Conservation (phyloP, 2,888 invertebrate genomes). For the Amphiduros pacificus region DNA sequence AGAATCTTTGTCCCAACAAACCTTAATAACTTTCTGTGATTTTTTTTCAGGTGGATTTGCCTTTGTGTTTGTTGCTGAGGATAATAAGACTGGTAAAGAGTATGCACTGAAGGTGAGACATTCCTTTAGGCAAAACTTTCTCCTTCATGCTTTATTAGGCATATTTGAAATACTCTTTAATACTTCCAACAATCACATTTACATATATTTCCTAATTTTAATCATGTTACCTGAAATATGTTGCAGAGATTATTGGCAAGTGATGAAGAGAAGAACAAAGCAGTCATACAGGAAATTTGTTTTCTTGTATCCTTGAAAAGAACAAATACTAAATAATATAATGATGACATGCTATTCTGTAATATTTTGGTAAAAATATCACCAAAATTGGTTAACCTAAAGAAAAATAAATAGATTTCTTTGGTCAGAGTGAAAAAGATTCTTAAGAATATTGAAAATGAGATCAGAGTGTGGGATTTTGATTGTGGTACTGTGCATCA, state of each 20-base stretch:
- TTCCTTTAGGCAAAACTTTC: background rate
- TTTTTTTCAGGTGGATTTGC: slow-evolving; percentile 86
- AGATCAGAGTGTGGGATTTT: background rate
- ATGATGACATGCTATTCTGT: no score
- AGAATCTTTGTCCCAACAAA: background rate
- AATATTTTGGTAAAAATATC: no score
- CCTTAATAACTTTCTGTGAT: no score
- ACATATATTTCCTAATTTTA: no score
- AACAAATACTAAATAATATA: no score
- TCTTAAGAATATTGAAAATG: background rate
- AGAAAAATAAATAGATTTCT: no score
- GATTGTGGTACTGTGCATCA: no score
- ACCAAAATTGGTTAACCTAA: no score
- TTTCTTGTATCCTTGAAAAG: slow-evolving; percentile 58
- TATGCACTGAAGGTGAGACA: slow-evolving; percentile 82
- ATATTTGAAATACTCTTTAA: no score
- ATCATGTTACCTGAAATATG: no score
- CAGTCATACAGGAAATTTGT: slow-evolving; percentile 60
- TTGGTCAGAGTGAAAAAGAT: no score
- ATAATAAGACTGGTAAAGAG: slow-evolving; percentile 77
- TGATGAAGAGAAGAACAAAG: slow-evolving; percentile 60
- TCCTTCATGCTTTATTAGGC: background rate
- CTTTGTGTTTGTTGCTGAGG: slow-evolving; percentile 92
- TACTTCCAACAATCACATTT: no score
- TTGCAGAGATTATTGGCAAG: slow-evolving; percentile 60